Evolutionary conservation across 2,797 vertebrate genomes (phyloP).

Genomic region (Glossophaga mutica): DNA sequence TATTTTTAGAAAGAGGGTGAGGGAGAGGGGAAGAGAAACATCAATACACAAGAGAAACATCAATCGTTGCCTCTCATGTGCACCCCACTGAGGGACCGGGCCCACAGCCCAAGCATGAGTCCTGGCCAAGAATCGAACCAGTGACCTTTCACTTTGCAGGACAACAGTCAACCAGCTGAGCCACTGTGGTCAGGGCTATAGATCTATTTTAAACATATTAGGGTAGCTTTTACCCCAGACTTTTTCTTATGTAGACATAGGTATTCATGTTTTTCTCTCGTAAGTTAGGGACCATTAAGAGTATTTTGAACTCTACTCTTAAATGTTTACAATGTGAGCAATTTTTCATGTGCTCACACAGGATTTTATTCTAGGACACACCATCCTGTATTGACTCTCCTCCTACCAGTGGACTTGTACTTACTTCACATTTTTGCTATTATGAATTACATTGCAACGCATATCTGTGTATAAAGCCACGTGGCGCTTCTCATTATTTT

Average conservation of each 20-base stretch:
- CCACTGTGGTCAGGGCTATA: neutral
- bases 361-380: fast-evolving
- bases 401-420: fast-evolving
- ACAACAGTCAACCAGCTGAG: neutral
- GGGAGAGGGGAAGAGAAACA: neutral
- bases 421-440: fast-evolving
- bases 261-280: neutral
- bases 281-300: neutral
- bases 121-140: neutral
- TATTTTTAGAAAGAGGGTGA: neutral
- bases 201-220: neutral
- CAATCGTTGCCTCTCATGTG: neutral
- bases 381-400: fast-evolving
- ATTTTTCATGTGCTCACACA: fast-evolving
- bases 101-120: neutral
- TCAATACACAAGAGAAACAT: neutral
- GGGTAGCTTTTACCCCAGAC: neutral
- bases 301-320: neutral
- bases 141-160: neutral
- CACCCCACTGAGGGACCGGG: neutral
- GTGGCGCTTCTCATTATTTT: neutral
- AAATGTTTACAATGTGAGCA: fast-evolving
- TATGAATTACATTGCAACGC: fast-evolving
- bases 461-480: fast-evolving
- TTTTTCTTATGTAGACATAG: fast-evolving